Evolutionary conservation across 2,888 invertebrate species (phyloP), one percentile per base, ranked within the genome.

Genomic region (Agonopterix subpropinquella): DNA sequence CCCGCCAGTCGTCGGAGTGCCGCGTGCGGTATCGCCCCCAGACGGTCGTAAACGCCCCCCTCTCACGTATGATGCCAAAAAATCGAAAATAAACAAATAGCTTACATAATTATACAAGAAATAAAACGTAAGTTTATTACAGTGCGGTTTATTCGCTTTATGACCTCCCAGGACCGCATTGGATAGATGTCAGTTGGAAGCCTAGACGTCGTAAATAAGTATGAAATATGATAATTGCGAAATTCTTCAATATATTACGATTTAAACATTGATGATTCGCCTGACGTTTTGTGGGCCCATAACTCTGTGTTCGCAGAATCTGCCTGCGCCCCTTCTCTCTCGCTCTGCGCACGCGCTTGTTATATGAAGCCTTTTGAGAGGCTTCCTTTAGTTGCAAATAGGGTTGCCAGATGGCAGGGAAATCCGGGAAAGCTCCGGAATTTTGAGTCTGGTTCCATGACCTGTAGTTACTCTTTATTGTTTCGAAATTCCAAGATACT

Each of bases 171-270:
- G 70, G 73, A 78, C 77, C 77, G 75, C 70, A 65, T 71, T 57
- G 78, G 82, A 84, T 86, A 80, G 81, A 80, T 71, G 84, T 83
- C 84, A 70, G 77, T 70, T 73, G 73, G 71, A 59, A 70, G 78
- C 82, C 84, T 88, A 88, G 87, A 79, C 80, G 72, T 87, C 88
- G 86, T 88, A 88, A 88, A 88, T 80, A 83, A 74, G 74, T 80
- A 82, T 87, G 87, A 88, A 87, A 84, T 88, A 88, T 88, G 87
- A 87, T 88, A 87, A 88, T 88, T 88, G 86, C 86, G 69, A 86
- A 87, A 87, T 86, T 87, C 87, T 87, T 80, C 80, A 84, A 86
- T 87, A 87, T 86, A 87, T 87, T 85, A 84, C 84, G 82, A 85
- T 86, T 86, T 83, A 77, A 85, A 79, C 84, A 86, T 86, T 86